phyloP scores from a whole-genome alignment of 2,888 invertebrate species.

The Iphiclides podalirius region DNA sequence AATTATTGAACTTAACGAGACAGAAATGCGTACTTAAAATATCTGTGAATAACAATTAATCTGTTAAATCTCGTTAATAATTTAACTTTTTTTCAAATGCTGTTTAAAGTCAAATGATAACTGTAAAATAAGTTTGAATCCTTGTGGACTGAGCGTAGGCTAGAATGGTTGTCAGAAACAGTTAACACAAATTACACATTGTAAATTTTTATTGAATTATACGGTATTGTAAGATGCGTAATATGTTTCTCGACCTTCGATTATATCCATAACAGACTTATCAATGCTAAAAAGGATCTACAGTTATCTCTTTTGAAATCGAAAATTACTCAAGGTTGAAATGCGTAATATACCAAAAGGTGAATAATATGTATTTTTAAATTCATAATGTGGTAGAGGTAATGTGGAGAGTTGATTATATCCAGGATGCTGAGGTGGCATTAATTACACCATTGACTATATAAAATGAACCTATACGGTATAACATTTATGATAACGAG shows the following conservation, averaged over 20 bases:
- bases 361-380: not conserved
- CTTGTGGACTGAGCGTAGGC: too few species aligned
- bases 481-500: too few species aligned
- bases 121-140: too few species aligned
- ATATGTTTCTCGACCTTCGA: not conserved
- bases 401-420: constrained; percentile 8
- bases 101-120: too few species aligned
- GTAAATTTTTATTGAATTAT: not conserved
- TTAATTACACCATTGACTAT: not conserved
- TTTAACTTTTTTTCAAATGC: too few species aligned
- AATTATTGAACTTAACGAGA: too few species aligned
- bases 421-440: constrained; percentile 9
- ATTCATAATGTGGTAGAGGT: not conserved
- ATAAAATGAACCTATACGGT: too few species aligned
- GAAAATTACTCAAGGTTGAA: constrained; percentile 15
- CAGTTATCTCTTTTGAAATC: constrained; percentile 12
- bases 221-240: not conserved
- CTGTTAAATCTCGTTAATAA: too few species aligned
- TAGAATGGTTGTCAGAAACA: not conserved
- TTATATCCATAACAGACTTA: constrained; percentile 3
- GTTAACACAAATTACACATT: not conserved
- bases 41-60: too few species aligned
- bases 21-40: too few species aligned
- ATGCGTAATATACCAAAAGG: constrained; percentile 10
- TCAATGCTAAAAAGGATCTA: constrained; percentile 18